phyloP scores from a whole-genome alignment of 2,113 vertebrate genomes.

The Pseudorasbora parva region DNA sequence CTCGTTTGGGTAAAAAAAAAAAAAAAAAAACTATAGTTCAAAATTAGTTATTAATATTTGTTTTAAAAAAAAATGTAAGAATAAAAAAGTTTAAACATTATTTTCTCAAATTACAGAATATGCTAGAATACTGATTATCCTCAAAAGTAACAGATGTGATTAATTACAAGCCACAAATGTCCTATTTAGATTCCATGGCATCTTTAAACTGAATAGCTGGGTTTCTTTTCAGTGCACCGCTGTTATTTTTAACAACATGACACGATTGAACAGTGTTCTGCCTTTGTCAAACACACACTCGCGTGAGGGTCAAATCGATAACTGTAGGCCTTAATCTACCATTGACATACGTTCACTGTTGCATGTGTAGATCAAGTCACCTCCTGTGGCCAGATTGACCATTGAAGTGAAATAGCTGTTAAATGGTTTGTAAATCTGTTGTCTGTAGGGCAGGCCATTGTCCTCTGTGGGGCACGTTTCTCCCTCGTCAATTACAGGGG shows the following conservation, averaged over 20 bases:
- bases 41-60: neutral
- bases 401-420: slow-evolving; percentile 41
- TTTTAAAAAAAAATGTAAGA: neutral
- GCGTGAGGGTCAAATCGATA: slow-evolving; percentile 3
- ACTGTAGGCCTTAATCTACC: slow-evolving; percentile 37
- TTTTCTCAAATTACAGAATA: neutral
- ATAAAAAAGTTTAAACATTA: too few relatives aligned
- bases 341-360: slow-evolving; percentile 42
- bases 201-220: neutral
- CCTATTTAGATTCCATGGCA: neutral
- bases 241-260: slow-evolving; percentile 9
- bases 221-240: slow-evolving; percentile 1
- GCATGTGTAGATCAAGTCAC: slow-evolving; percentile 46
- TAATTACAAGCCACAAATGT: neutral
- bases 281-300: slow-evolving; percentile 1
- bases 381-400: slow-evolving; percentile 19
- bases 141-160: neutral
- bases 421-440: slow-evolving; percentile 49
- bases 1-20: too few relatives aligned
- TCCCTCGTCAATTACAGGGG: slow-evolving; percentile 53
- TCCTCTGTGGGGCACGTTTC: slow-evolving; percentile 50
- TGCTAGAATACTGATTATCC: neutral
- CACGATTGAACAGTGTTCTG: neutral
- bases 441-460: slow-evolving; percentile 10
- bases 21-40: too few relatives aligned